phyloP scores from a whole-genome alignment of 2,797 vertebrate genomes.

The Fistularia tabacaria region DNA sequence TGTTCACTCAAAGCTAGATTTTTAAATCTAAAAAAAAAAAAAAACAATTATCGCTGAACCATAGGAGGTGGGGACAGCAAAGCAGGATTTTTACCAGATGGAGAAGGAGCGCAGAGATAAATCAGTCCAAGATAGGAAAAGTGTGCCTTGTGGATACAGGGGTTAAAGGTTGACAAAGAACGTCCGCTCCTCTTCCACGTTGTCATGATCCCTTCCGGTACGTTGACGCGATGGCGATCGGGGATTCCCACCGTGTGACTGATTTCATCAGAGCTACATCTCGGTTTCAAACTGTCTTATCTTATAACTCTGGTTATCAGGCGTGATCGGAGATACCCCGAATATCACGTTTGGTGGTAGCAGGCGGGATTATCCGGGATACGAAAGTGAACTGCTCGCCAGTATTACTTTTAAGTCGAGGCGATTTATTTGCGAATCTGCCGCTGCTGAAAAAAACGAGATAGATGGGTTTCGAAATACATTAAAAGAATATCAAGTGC shows the following conservation, averaged over 20 bases:
- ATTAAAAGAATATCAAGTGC: slow-evolving; percentile 47
- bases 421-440: slow-evolving; percentile 56
- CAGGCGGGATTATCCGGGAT: too few species aligned
- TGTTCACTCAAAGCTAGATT: background rate
- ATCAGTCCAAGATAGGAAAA: too few species aligned
- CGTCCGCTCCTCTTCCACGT: background rate
- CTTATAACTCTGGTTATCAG: background rate
- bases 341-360: too few species aligned
- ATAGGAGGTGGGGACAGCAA: too few species aligned
- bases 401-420: slow-evolving; percentile 12
- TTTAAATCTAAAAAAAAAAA: background rate
- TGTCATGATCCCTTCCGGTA: background rate
- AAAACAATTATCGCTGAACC: too few species aligned
- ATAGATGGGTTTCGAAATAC: slow-evolving; percentile 56
- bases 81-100: too few species aligned
- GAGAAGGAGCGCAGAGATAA: too few species aligned
- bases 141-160: too few species aligned
- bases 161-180: background rate
- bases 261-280: background rate
- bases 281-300: background rate
- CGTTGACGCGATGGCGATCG: background rate
- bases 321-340: too few species aligned
- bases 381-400: too few species aligned
- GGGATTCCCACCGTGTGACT: background rate
- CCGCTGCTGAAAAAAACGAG: slow-evolving; percentile 41